Evolutionary conservation across 2,113 vertebrate genomes (phyloP).

Genomic region (Pseudonaja textilis): DNA sequence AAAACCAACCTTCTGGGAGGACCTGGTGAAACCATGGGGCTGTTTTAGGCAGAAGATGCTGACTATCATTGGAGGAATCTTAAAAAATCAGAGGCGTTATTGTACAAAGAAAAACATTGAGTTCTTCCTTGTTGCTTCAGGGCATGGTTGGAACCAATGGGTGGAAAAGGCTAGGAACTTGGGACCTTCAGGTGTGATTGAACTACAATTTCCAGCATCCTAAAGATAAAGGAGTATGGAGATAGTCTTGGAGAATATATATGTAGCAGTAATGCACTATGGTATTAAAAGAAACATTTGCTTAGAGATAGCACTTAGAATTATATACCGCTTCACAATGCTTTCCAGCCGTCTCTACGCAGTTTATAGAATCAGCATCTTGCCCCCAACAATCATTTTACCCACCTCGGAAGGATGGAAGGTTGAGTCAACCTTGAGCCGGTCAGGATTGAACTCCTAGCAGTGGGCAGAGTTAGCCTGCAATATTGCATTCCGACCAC

Average conservation of each 20-base stretch:
- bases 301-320: not conserved
- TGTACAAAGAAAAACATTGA: not conserved
- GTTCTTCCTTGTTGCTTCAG: not conserved
- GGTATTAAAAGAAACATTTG: not conserved
- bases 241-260: too few species aligned
- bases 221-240: too few species aligned
- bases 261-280: too few species aligned
- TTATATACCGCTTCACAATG: too few species aligned
- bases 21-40: not conserved
- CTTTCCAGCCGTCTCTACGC: too few species aligned
- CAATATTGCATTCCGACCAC: too few species aligned
- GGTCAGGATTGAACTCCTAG: too few species aligned
- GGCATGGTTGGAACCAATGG: not conserved
- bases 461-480: too few species aligned
- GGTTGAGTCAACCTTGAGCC: too few species aligned
- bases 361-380: too few species aligned
- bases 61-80: not conserved
- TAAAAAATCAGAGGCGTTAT: not conserved
- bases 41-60: not conserved
- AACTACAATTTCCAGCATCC: not conserved
- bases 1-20: not conserved
- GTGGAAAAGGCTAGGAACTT: not conserved
- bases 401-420: too few species aligned
- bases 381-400: too few species aligned
- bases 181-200: not conserved